phyloP scores from a whole-genome alignment of 2,113 vertebrate species.

The Triplophysa tibetana region DNA sequence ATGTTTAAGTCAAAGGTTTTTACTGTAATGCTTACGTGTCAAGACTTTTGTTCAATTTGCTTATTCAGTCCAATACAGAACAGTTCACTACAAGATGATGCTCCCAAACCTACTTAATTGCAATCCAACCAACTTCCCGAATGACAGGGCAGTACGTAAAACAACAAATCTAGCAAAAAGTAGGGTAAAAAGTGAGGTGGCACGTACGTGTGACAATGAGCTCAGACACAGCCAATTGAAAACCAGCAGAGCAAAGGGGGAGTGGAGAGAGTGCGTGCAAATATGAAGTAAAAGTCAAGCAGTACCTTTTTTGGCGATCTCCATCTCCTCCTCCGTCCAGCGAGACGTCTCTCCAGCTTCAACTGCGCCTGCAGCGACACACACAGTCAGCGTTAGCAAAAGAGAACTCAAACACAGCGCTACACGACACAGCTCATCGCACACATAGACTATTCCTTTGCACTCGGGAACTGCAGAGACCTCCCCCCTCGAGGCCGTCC shows the following conservation, averaged over 20 bases:
- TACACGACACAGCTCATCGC: slow-evolving; percentile 11
- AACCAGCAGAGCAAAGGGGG: slow-evolving; percentile 19
- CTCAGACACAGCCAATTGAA: slow-evolving; percentile 9
- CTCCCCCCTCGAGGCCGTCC: slow-evolving; percentile 54
- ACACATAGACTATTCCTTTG: slow-evolving; percentile 74
- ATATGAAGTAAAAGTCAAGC: slow-evolving; percentile 25
- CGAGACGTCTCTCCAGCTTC: slow-evolving; percentile 97
- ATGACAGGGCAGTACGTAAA: not conserved
- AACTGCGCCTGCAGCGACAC: slow-evolving; percentile 81
- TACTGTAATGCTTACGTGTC: slow-evolving; percentile 9
- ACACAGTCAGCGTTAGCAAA: slow-evolving; percentile 55
- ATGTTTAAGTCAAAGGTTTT: not conserved
- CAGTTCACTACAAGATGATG: not conserved
- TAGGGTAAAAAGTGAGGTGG: not conserved
- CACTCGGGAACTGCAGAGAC: slow-evolving; percentile 68
- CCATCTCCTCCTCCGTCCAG: slow-evolving; percentile 99
- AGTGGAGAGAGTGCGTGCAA: not conserved
- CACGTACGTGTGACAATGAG: not conserved
- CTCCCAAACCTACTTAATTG: too few relatives aligned
- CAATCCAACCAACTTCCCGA: not conserved
- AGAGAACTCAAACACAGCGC: not conserved
- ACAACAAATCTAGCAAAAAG: slow-evolving; percentile 1
- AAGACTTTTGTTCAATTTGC: not conserved
- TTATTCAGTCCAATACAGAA: not conserved
- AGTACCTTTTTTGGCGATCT: slow-evolving; percentile 98